Evolutionary conservation across 2,888 invertebrate genomes (phyloP), one percentile per base, ranked within the genome.

Genomic region (Erannis defoliaria): DNA sequence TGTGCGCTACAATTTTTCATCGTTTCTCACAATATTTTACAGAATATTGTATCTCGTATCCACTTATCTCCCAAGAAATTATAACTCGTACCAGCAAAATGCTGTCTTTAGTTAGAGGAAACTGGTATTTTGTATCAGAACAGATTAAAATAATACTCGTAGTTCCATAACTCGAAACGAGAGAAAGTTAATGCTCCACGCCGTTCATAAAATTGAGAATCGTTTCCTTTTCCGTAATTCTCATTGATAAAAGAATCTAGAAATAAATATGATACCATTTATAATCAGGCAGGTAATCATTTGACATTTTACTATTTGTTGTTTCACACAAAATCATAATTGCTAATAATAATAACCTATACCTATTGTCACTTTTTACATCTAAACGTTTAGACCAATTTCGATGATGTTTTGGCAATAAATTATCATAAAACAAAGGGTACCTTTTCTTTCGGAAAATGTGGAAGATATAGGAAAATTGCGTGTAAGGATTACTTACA

Each of bases 191-290:
- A 49, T 55, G 21, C 40, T 10, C n/a, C 43, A 19, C 40, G 14
- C n/a, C 43, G 43, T 42, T 35, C 16, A 53, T 55, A 43, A 49
- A 49, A 49, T 49, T 43, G 55, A 55, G 43, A 54, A 55, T 46
- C n/a, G 55, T 50, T 60, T 60, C 54, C 60, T 60, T 60, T 60
- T 50, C 55, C 55, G 43, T 40, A 31, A 29, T 37, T 33, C 49
- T 33, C 31, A 35, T 49, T 56, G 40, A 42, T 42, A 40, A 49
- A 48, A 12, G 23, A 43, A 19, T 40, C 21, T 26, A 43, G 43
- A 26, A 43, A 37, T 6, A 21, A 14, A 16, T 26, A 46, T 29
- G 9, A 46, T 12, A 29, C 2, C 21, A 43, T 45, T 26, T 29
- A 10, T 31, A 5, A 46, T 8, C 29, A 12, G 8, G 18, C 1